Evolutionary conservation across 2,113 vertebrate genomes (phyloP).

Genomic region (Tachycineta bicolor): DNA sequence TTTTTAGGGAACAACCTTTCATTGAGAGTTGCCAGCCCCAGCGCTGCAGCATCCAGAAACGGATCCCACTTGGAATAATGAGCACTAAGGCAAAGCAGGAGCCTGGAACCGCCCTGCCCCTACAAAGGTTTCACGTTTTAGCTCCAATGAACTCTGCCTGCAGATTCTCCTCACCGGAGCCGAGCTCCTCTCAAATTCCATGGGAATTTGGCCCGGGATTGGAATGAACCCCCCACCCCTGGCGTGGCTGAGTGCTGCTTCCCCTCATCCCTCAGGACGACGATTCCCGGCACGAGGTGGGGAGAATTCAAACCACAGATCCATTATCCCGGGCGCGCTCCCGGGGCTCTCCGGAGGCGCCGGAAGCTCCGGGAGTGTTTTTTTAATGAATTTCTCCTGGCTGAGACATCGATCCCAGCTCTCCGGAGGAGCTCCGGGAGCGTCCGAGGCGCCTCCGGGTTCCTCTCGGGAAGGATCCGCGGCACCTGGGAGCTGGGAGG

Average conservation of each 20-base stretch:
- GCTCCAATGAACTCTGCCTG: background rate
- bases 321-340: background rate
- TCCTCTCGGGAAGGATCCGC: background rate
- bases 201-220: background rate
- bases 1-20: background rate
- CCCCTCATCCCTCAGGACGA: background rate
- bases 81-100: background rate
- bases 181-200: background rate
- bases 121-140: fast-evolving
- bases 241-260: fast-evolving
- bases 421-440: background rate
- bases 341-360: background rate
- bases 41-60: fast-evolving
- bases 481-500: fast-evolving
- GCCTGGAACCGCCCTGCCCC: background rate
- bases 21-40: fast-evolving
- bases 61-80: fast-evolving
- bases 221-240: fast-evolving
- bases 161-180: background rate
- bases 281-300: background rate
- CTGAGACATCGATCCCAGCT: fast-evolving
- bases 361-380: background rate
- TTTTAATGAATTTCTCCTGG: background rate
- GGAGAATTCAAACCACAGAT: background rate
- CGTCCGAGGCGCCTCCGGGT: background rate